Conservation (phyloP, 2,888 invertebrate genomes). For the Acrobasis suavella region DNA sequence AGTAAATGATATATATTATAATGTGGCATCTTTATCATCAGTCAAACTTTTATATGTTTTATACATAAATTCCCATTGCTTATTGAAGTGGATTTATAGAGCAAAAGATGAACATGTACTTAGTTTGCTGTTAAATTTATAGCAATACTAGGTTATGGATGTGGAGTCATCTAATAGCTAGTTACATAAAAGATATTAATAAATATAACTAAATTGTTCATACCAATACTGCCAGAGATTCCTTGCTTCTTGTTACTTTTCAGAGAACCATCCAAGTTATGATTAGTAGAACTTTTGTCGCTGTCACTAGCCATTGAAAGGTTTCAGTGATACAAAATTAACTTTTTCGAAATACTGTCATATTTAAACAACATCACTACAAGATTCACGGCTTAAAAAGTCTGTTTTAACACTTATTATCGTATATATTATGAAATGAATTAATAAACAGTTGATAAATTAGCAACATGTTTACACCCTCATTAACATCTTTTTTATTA, state of each 20-base stretch:
- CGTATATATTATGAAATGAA: conserved; percentile 1
- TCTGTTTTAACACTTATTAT: not conserved
- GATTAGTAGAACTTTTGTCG: conserved; percentile 76
- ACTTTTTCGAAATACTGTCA: conserved; percentile 32
- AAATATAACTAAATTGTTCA: conserved; percentile 35
- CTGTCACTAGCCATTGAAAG: conserved; percentile 81
- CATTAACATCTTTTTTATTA: conserved; percentile 36
- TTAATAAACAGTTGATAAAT: conserved; percentile 34
- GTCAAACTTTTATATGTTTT: too few species aligned
- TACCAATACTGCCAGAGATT: conserved; percentile 63
- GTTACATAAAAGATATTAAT: conserved; percentile 1
- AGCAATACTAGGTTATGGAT: conserved; percentile 24
- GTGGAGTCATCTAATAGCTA: conserved; percentile 18
- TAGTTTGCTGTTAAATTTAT: too few species aligned
- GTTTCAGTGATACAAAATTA: conserved; percentile 40
- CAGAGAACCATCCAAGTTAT: conserved; percentile 70
- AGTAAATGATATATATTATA: too few species aligned
- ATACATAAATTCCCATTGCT: too few species aligned
- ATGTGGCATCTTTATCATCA: too few species aligned
- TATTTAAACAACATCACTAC: conserved; percentile 32
- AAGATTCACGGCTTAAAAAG: not conserved
- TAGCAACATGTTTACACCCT: conserved; percentile 68
- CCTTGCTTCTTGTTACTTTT: conserved; percentile 65
- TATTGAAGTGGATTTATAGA: too few species aligned
- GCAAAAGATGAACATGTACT: too few species aligned